Conservation (phyloP, 23 tunicate genomes). For the Corella eumyota region DNA sequence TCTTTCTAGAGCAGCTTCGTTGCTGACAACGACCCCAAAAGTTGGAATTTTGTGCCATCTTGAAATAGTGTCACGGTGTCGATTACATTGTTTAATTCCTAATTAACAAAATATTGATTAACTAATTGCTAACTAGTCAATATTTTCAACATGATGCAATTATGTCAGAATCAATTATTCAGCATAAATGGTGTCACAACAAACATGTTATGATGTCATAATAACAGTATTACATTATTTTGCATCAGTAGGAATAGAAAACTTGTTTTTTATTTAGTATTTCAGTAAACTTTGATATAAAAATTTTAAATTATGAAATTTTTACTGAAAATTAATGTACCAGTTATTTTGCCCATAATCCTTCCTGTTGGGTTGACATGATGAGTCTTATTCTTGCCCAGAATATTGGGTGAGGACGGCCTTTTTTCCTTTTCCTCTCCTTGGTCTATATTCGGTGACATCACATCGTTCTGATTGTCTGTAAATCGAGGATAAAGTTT, state of each 20-base stretch:
- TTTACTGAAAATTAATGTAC: conserved; percentile 9
- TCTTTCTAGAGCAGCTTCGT: conserved; percentile 62
- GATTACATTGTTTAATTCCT: conserved; percentile 34
- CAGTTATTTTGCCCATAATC: conserved; percentile 45
- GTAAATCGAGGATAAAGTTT: too few relatives aligned
- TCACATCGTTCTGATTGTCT: conserved; percentile 84
- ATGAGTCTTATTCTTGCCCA: conserved; percentile 4
- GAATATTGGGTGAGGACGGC: conserved; percentile 61
- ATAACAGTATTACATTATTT: too few relatives aligned
- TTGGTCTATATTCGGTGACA: conserved; percentile 41
- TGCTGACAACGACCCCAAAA: conserved; percentile 68
- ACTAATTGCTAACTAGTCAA: too few relatives aligned
- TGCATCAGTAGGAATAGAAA: too few relatives aligned
- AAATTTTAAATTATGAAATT: too few relatives aligned
- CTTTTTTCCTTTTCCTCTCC: conserved; percentile 45
- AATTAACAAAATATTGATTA: not conserved
- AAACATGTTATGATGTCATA: too few relatives aligned
- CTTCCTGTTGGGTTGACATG: conserved; percentile 27
- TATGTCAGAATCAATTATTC: too few relatives aligned
- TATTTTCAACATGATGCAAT: too few relatives aligned
- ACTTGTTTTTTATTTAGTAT: too few relatives aligned
- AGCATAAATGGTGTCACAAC: too few relatives aligned
- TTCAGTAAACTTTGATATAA: too few relatives aligned
- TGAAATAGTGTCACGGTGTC: conserved; percentile 20
- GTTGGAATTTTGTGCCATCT: conserved; percentile 59